Conservation (phyloP, 2,113 vertebrate genomes). For the Semicossyphus pulcher region DNA sequence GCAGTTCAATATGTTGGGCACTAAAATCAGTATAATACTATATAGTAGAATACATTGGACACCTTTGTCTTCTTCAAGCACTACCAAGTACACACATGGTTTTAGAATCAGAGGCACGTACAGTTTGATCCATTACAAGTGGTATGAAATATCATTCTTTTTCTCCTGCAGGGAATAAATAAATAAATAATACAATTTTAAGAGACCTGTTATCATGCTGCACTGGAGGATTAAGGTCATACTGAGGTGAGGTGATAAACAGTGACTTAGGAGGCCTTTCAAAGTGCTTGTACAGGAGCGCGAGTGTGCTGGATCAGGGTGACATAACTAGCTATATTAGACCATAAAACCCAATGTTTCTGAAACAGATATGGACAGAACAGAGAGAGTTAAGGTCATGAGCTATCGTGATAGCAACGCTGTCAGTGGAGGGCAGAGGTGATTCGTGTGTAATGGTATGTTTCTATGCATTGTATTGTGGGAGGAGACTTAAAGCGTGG, state of each 20-base stretch:
- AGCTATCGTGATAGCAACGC: background rate
- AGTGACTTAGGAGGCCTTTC: slow-evolving; percentile 24
- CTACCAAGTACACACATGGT: slow-evolving; percentile 70
- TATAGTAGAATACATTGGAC: slow-evolving; percentile 62
- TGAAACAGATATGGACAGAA: slow-evolving; percentile 6
- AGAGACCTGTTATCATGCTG: slow-evolving; percentile 68
- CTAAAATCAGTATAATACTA: slow-evolving; percentile 60
- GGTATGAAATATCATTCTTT: slow-evolving; percentile 52
- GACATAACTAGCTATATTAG: slow-evolving; percentile 27
- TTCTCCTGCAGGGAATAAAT: slow-evolving; percentile 72
- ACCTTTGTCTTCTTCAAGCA: slow-evolving; percentile 63
- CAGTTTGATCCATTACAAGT: slow-evolving; percentile 62
- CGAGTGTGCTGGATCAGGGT: background rate
- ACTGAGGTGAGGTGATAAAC: slow-evolving; percentile 38
- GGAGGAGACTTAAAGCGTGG: slow-evolving; percentile 41
- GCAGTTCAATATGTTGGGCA: slow-evolving; percentile 62
- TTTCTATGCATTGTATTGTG: slow-evolving; percentile 33
- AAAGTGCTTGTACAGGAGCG: slow-evolving; percentile 20
- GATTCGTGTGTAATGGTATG: slow-evolving; percentile 43
- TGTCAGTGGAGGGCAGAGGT: slow-evolving; percentile 51
- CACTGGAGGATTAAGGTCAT: slow-evolving; percentile 38
- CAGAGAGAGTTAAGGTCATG: background rate
- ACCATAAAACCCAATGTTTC: slow-evolving; percentile 38
- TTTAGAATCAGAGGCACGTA: slow-evolving; percentile 79
- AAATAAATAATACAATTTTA: slow-evolving; percentile 68